Conservation (phyloP, 92 coral and sea anemone genomes). For the Porites cylindrica region DNA sequence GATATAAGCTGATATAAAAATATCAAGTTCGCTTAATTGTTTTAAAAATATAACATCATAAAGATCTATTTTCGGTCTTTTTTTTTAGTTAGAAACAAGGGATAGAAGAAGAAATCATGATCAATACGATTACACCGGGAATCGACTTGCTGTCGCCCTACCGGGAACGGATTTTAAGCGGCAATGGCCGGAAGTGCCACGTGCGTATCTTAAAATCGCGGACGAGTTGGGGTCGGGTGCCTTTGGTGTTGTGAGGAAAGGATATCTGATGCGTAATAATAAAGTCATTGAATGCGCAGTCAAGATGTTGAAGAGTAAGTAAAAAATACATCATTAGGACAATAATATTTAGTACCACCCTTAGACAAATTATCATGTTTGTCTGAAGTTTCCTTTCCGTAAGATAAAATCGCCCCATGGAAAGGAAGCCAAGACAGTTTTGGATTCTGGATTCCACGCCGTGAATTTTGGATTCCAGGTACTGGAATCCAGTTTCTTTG, state of each 20-base stretch:
- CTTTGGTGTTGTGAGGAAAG: slow-evolving; percentile 73
- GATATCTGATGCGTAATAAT: slow-evolving; percentile 36
- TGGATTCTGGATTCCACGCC: no score
- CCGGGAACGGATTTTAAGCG: slow-evolving; percentile 41
- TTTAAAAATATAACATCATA: no score
- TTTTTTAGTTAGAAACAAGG: not conserved
- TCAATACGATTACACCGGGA: slow-evolving; percentile 32
- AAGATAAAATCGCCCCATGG: no score
- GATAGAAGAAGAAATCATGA: slow-evolving; percentile 12
- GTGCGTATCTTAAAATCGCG: slow-evolving; percentile 56
- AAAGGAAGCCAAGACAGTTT: no score
- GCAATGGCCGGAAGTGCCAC: slow-evolving; percentile 73
- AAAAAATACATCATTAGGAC: no score
- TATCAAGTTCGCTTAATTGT: not conserved
- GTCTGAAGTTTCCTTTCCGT: no score
- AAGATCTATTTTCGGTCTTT: not conserved
- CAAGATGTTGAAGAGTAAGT: slow-evolving; percentile 82
- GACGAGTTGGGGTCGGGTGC: slow-evolving; percentile 85
- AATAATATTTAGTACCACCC: not conserved
- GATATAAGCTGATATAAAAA: no score
- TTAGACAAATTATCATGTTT: no score
- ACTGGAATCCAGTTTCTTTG: no score
- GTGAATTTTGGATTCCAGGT: no score
- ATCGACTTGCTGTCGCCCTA: not conserved
- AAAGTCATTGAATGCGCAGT: slow-evolving; percentile 70